Evolutionary conservation across 2,888 invertebrate genomes (phyloP), one percentile per base, ranked within the genome.

Genomic region (Steinernema hermaphroditum): DNA sequence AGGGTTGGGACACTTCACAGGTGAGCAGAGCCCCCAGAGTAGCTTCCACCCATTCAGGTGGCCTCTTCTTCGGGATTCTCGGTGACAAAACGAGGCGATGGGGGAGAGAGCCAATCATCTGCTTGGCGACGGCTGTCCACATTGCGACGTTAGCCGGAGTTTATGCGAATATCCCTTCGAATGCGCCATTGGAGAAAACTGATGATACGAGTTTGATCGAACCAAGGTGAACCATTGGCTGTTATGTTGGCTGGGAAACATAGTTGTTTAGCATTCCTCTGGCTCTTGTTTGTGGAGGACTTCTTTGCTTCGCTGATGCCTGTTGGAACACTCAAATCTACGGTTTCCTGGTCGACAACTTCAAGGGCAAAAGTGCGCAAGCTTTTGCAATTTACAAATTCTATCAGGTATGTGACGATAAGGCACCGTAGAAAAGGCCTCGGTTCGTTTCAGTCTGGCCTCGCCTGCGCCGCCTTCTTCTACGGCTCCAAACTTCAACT

Each of bases 371-470:
- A 81, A 79, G 78, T 37, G 93, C 95, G 0, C 92, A 95, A 14
- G 97, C 96, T 0, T 97, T 97, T 88, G 96, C 96, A 0, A 90
- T 98, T 1, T 97, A 96, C 89, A 97, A 97, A 89, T 97, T 97
- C 87, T 92, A 92, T 74, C 95, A 94, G 91, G 89, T 89, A 83
- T n/a, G n/a, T n/a, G n/a, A n/a, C n/a, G n/a, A n/a, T n/a, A n/a
- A n/a, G n/a, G n/a, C n/a, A n/a, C n/a, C n/a, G n/a, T n/a, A n/a
- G n/a, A n/a, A n/a, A n/a, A n/a, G n/a, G n/a, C n/a, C n/a, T n/a
- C n/a, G 12, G 43, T 73, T 14, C 24, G 16, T 84, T 82, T 74
- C 84, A 88, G 87, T 87, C 88, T 12, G 72, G 86, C 41, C 78
- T 87, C 16, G 86, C 88, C 8, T 87, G 87, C 0, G 81, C 79